A percentile compares a stretch with the other conserved stretches of the same genome.
These are phyloP conservation scores for Tragelaphus oryx DNA, from an alignment of 2,797 vertebrate species.

Conservation along the genomic window DNA sequence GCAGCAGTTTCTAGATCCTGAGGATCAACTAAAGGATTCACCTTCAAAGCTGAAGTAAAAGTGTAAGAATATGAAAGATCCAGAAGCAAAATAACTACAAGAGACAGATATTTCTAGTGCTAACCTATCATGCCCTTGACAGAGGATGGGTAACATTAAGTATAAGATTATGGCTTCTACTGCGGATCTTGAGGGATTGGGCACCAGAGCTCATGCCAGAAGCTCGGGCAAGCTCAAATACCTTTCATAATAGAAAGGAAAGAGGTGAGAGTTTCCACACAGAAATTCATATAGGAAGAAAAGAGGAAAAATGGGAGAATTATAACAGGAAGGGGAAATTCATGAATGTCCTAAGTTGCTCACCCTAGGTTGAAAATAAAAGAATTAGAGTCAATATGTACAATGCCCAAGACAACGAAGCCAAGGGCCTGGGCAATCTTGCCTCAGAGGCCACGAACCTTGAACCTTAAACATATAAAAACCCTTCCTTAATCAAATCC, in stretches of 20 bases:
- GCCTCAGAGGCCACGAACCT: not conserved
- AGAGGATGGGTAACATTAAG: not conserved
- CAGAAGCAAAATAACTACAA: not conserved
- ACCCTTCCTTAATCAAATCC: not conserved
- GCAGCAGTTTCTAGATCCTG: not conserved
- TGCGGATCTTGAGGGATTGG: not conserved
- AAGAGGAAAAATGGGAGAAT: not conserved
- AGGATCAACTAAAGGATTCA: not conserved
- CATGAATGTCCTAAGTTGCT: not conserved
- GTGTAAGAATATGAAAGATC: not conserved
- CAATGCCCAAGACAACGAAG: not conserved
- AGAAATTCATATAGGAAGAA: not conserved
- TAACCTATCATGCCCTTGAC: not conserved
- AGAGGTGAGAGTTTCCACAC: not conserved
- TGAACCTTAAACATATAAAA: not conserved
- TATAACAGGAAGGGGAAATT: not conserved
- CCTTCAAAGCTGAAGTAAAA: slow-evolving; percentile 21
- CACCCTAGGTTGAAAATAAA: not conserved
- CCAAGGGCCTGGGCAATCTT: not conserved
- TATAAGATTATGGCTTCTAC: not conserved
- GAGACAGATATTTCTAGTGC: not conserved
- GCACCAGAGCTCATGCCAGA: not conserved
- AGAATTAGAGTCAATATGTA: not conserved
- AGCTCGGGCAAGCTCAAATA: not conserved
- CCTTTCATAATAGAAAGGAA: not conserved